These are phyloP conservation scores for Halcyon chelicuti DNA, from an alignment of 2,797 vertebrate genomes.

Conservation along the genomic window DNA sequence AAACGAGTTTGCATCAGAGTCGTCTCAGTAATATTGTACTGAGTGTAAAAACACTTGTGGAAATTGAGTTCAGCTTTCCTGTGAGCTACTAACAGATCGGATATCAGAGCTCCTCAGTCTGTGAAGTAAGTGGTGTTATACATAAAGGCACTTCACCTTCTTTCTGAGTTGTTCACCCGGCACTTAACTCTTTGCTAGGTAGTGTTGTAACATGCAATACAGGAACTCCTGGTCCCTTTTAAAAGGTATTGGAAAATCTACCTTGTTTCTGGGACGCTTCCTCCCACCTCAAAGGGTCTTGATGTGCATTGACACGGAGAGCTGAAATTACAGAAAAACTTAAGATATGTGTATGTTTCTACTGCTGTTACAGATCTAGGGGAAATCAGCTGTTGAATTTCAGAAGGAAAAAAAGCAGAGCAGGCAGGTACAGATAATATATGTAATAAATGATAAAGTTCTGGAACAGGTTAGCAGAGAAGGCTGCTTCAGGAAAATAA, in stretches of 20 bases:
- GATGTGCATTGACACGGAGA: background rate
- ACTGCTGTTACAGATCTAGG: background rate
- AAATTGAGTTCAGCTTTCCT: background rate
- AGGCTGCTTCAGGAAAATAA: background rate
- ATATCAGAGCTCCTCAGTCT: background rate
- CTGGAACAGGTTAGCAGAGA: background rate
- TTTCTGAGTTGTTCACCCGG: background rate
- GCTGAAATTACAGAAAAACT: background rate
- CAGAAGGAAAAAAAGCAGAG: background rate
- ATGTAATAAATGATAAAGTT: background rate
- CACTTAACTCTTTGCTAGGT: background rate
- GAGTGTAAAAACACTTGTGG: background rate
- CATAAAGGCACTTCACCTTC: background rate
- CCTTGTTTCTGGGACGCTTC: background rate
- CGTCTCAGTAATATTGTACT: accelerated
- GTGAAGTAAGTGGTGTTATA: background rate
- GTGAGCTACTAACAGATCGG: background rate
- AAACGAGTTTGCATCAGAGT: background rate
- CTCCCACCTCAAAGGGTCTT: background rate
- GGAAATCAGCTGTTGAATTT: background rate
- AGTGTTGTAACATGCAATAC: background rate
- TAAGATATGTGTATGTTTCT: background rate
- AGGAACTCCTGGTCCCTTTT: background rate
- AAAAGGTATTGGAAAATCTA: background rate
- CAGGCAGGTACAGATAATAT: background rate